A percentile compares a stretch with the other conserved stretches of the same genome.
Evolutionary conservation across 2,888 invertebrate genomes (phyloP).

Genomic region (Mycalesis mineus): DNA sequence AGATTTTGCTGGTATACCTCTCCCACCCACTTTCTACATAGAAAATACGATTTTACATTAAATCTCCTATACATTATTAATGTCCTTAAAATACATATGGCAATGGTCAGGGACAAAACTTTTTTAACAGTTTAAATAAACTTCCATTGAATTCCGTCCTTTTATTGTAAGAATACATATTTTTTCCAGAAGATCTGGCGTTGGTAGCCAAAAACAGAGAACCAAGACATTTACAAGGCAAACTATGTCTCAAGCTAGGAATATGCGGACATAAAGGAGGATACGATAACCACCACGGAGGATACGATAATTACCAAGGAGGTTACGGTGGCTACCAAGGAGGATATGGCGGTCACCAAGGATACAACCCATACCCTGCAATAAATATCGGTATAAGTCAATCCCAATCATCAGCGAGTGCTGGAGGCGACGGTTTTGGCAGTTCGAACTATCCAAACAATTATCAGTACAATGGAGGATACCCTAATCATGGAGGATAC

Average conservation of each 20-base stretch:
- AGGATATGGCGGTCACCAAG: slow-evolving; percentile 35
- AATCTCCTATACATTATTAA: too few species aligned
- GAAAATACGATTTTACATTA: too few species aligned
- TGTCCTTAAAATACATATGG: too few species aligned
- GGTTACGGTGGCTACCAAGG: slow-evolving; percentile 8
- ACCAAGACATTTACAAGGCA: slow-evolving; percentile 46
- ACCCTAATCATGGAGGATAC: slow-evolving; percentile 30
- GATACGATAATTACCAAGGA: slow-evolving; percentile 4
- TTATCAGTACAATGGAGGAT: slow-evolving; percentile 33
- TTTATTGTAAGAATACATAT: not conserved
- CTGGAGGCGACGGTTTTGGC: slow-evolving; percentile 54
- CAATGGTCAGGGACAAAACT: too few species aligned
- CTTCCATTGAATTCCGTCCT: too few species aligned
- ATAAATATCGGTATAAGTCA: slow-evolving; percentile 71
- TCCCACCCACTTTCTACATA: too few species aligned
- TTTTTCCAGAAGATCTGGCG: slow-evolving; percentile 29
- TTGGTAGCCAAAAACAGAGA: slow-evolving; percentile 34
- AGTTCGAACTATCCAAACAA: slow-evolving; percentile 38
- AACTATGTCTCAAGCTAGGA: slow-evolving; percentile 52
- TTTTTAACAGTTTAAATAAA: too few species aligned
- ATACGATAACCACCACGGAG: slow-evolving; percentile 11
- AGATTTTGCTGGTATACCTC: too few species aligned
- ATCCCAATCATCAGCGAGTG: slow-evolving; percentile 61
- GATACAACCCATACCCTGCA: slow-evolving; percentile 41
- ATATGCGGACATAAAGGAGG: slow-evolving; percentile 37